Evolutionary conservation across 2,797 vertebrate genomes (phyloP), one percentile per base, ranked within the genome.

Genomic region (Tokudaia muenninki): DNA sequence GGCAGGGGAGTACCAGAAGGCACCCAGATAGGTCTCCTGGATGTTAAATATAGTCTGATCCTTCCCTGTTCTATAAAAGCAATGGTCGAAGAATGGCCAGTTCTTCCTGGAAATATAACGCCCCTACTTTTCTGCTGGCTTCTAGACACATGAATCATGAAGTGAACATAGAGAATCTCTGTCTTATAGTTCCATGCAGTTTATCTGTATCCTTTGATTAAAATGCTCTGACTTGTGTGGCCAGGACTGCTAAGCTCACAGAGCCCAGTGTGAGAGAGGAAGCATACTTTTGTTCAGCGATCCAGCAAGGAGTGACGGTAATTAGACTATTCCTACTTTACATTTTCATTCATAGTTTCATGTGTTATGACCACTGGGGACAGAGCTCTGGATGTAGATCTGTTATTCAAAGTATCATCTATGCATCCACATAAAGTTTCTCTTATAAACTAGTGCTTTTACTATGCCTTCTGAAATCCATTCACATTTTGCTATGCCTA

Each of bases 321-420:
- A 63, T 14, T 67, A 44, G 8, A 80, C 1, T 22, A 37, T 7
- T 44, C 1, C 31, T 83, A 22, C 24, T 79, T 83, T 86, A 6
- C 4, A 26, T 34, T 61, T 81, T 92, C 34, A 34, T 63, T 87
- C 44, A 47, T 24, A 80, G 55, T 52, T 34, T 26, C 0, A 1
- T 57, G n/a, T 80, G 24, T 94, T 94, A 41, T 94, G 41, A 90
- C 34, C 47, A 13, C 22, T 78, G 4, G 65, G 83, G 72, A 95
- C 37, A 91, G 65, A 80, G 19, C 16, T 17, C 19, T 34, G n/a
- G 52, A 22, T 17, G 50, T 12, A 78, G 13, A 81, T 65, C 44
- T 92, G 75, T 81, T 22, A 10, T 74, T 92, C 65, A 41, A 61
- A 47, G n/a, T 90, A 82, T 94, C 61, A 61, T 44, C 17, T 21